Evolutionary conservation across 1,140 invertebrate genomes (phyloP).

Genomic region (Drosophila pectinifera): DNA sequence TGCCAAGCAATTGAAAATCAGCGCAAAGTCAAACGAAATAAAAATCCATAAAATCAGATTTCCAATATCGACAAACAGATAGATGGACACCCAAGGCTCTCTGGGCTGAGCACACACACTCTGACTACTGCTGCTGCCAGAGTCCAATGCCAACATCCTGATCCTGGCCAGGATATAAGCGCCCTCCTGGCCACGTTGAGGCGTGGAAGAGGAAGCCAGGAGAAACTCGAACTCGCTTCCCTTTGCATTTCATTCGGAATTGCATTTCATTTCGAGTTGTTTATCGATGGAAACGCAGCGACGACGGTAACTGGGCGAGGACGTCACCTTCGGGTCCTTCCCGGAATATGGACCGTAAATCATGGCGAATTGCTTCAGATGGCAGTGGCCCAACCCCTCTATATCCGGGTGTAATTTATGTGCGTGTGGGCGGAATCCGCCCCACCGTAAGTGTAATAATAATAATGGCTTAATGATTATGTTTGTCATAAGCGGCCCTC

Average conservation of each 20-base stretch:
- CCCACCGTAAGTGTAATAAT: conserved; percentile 66
- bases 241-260: conserved; percentile 61
- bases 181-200: conserved; percentile 36
- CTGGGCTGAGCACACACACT: conserved; percentile 47
- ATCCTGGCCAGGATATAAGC: no score
- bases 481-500: conserved; percentile 60
- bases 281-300: conserved; percentile 64
- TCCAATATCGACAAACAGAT: conserved; percentile 77
- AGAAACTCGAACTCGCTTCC: conserved; percentile 16
- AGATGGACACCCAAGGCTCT: conserved; percentile 28
- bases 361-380: conserved; percentile 54
- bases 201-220: conserved; percentile 25
- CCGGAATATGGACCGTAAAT: conserved; percentile 59
- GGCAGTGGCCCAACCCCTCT: conserved; percentile 29
- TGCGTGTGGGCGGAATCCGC: conserved; percentile 40
- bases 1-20: conserved; percentile 71
- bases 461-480: conserved; percentile 81
- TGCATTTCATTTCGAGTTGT: conserved; percentile 78
- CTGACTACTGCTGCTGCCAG: conserved; percentile 29
- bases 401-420: conserved; percentile 66
- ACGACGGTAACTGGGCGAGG: not conserved
- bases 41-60: conserved; percentile 82
- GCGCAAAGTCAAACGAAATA: conserved; percentile 78
- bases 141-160: conserved; percentile 23
- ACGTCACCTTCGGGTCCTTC: conserved; percentile 18